These are phyloP conservation scores for Varanus salvator DNA, from an alignment of 2,113 vertebrate genomes.

Conservation along the genomic window DNA sequence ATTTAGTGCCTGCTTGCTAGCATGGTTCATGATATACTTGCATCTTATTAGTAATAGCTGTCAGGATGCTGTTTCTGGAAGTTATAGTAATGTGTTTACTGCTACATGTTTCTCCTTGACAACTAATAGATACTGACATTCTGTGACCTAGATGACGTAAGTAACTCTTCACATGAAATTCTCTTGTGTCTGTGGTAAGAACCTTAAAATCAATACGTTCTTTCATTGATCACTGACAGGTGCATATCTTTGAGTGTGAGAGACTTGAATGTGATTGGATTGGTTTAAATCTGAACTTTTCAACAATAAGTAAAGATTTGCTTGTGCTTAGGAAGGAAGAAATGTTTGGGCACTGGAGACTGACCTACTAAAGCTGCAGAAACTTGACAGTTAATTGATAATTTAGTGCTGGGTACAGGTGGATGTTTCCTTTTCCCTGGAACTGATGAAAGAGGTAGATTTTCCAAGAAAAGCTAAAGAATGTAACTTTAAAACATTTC, in stretches of 20 bases:
- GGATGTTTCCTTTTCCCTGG: background rate
- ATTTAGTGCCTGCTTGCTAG: conserved; percentile 4
- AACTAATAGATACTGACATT: conserved; percentile 10
- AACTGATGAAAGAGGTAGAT: conserved; percentile 16
- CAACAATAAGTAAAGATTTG: background rate
- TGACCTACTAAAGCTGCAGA: background rate
- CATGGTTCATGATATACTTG: background rate
- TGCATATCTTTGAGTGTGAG: background rate
- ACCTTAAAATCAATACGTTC: conserved; percentile 24
- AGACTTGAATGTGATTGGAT: background rate
- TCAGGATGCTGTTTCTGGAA: background rate
- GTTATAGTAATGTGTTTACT: background rate
- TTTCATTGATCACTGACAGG: background rate
- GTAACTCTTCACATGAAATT: background rate
- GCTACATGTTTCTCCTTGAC: background rate
- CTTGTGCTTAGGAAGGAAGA: conserved; percentile 15
- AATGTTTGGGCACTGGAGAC: background rate
- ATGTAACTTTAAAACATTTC: conserved; percentile 28
- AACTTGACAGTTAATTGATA: conserved; percentile 36
- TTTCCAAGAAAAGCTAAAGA: conserved; percentile 14
- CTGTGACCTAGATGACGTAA: background rate
- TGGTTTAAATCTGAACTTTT: conserved; percentile 27
- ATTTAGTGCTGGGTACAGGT: conserved; percentile 2
- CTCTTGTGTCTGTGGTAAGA: background rate
- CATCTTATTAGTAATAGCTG: conserved; percentile 29